Evolutionary conservation across 2,113 vertebrate species (phyloP), one percentile per base, ranked within the genome.

Genomic region (Aplodontia rufa): DNA sequence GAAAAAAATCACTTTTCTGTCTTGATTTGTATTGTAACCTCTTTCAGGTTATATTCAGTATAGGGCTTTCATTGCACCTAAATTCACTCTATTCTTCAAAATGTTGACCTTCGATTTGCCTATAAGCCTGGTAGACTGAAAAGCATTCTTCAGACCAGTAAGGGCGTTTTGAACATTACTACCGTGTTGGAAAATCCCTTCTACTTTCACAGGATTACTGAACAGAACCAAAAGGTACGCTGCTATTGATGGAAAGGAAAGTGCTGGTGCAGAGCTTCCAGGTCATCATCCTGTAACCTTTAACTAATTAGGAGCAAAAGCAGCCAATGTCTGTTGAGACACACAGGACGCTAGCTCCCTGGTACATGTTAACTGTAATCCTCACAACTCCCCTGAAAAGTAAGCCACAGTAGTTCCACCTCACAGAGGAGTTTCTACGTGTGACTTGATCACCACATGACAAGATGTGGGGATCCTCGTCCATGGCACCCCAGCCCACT

Each of bases 81-180:
- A 92, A 79, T 74, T 96, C 51, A 93, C 11, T 92, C 62, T 84
- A 37, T 72, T 81, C 32, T 85, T 97, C 79, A 83, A 86, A 75
- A 81, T 80, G 13, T 53, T 91, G 83, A 49, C 51, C 80, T 62
- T 78, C 45, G 91, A 69, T 81, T 19, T 93, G 37, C 49, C 42
- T 51, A 14, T 60, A 87, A 88, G 83, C 64, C 16, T 86, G 16
- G 40, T 53, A 82, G 62, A 72, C 19, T 95, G 90, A 16, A 55
- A 90, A 74, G 30, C 47, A 80, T 6, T 8, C 20, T n/a, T 81
- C 8, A 87, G 20, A 87, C 24, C 8, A 74, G 55, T 68, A 83
- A 92, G n/a, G 89, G 82, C 30, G 47, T 96, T 60, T 16, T 91
- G 58, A 74, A 74, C 53, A 4, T 45, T 47, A 71, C 20, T 72